phyloP scores from a whole-genome alignment of 2,888 invertebrate genomes.

The Ophion costatus region DNA sequence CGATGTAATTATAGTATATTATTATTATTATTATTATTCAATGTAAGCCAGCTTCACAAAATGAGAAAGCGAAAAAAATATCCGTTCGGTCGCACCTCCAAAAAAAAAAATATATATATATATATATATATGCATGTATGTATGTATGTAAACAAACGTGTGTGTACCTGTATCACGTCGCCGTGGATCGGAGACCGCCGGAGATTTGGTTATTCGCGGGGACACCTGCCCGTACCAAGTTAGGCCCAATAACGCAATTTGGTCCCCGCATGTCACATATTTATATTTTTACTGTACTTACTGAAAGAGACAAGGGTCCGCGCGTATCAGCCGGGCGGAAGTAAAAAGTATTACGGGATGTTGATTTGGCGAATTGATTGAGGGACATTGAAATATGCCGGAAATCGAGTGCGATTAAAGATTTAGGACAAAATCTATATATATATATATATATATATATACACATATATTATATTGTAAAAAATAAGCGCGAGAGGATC shows the following conservation, averaged over 20 bases:
- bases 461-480: neutral
- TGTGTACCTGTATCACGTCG: slow-evolving; percentile 57
- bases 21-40: slow-evolving; percentile 28
- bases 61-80: slow-evolving; percentile 3
- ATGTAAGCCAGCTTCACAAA: slow-evolving; percentile 26
- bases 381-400: neutral
- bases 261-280: slow-evolving; percentile 27
- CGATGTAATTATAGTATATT: slow-evolving; percentile 13
- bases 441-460: neutral
- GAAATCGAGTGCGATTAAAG: neutral
- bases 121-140: neutral
- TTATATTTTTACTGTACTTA: slow-evolving; percentile 53
- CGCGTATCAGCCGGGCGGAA: too few species aligned
- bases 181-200: slow-evolving; percentile 43
- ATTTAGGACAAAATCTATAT: neutral
- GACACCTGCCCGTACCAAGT: slow-evolving; percentile 26
- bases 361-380: neutral
- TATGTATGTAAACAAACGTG: slow-evolving; percentile 38
- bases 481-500: neutral
- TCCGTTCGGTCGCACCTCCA: slow-evolving; percentile 40
- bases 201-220: slow-evolving; percentile 37
- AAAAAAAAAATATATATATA: neutral
- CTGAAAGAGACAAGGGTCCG: neutral
- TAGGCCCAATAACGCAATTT: neutral
- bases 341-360: neutral